Base-by-base conservation (phyloP, 2,888 invertebrate genomes). In the Drosophila suboccidentalis region DNA sequence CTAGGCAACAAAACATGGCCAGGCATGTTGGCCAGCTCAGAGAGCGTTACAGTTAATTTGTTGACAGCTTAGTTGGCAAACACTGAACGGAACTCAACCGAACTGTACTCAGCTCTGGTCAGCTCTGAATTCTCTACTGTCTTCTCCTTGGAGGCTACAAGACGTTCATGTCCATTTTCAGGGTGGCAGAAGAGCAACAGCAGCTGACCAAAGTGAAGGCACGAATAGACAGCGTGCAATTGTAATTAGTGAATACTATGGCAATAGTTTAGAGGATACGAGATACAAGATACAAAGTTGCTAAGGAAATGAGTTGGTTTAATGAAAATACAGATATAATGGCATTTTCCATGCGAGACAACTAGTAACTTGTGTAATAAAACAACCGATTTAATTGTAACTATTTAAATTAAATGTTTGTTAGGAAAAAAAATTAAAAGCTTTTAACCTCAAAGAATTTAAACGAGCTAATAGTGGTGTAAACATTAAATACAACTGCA, bases 31-130 rank as follows among this genome's bases (percentile, higher is more conserved):
- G 51, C 60, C 55, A 71, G 62, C 74, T 61, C 55, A 50, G 59
- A 43, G 59, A 86, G 78, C 82, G 83, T 85, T 78, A 80, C 81
- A 85, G 83, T 86, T 86, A 85, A 86, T 86, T 86, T 86, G 85
- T 86, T 86, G 85, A 86, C 88, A 88, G 87, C 87, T 82, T 80
- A 78, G 81, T 78, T 84, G 66, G 44, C 60, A 66, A 71, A 66
- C 66, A 59, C 53, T 65, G 65, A 41, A 44, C 49, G 41, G 51
- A 22, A 72, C 60, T 39, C 49, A 54, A 32, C 15, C 32, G 19
- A 44, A 44, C 51, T 34, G 38, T 13, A 60, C 59, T 41, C 19
- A 3, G 26, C 57, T 36, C 57, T 36, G 39, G 49, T 46, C 54
- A 38, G 17, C 32, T 36, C 19, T 13, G 15, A 34, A 22, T 38